Percentiles rank a stretch among this genome's conserved stretches.
Evolutionary conservation across 2,113 vertebrate genomes (phyloP).

Genomic region (Pampusana beccarii): DNA sequence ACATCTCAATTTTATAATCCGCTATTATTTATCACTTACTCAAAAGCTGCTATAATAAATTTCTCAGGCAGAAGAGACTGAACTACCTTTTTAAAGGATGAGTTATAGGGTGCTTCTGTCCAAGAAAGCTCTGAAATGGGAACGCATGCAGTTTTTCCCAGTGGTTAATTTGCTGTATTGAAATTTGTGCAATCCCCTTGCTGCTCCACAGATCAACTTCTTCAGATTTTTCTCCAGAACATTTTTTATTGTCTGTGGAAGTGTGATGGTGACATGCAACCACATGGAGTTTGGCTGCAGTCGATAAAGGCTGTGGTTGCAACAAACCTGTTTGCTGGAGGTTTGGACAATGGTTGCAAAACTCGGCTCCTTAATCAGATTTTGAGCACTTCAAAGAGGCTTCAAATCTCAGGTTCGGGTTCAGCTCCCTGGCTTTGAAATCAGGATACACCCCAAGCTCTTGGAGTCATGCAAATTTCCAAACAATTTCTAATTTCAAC

Average conservation of each 20-base stretch:
- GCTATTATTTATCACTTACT: neutral
- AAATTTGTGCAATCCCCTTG: neutral
- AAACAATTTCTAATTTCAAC: slow-evolving; percentile 2
- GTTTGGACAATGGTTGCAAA: neutral
- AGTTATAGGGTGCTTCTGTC: neutral
- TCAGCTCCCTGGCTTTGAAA: neutral
- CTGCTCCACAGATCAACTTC: neutral
- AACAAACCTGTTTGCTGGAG: neutral
- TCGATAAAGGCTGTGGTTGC: neutral
- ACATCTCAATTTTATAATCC: neutral
- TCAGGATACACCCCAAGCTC: neutral
- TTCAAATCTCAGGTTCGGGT: neutral
- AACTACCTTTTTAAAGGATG: neutral
- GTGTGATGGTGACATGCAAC: neutral
- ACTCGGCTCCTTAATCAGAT: neutral
- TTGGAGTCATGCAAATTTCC: neutral
- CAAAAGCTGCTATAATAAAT: neutral
- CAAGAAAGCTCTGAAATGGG: neutral
- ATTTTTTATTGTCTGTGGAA: neutral
- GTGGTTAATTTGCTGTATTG: neutral
- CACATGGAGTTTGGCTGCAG: neutral
- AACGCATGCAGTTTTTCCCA: neutral
- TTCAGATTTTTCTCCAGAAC: neutral
- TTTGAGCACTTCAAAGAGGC: neutral
- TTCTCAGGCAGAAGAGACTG: neutral